Evolutionary conservation across 2,888 invertebrate genomes (phyloP), one percentile per base, ranked within the genome.

Genomic region (Coelogynopora nodosa): DNA sequence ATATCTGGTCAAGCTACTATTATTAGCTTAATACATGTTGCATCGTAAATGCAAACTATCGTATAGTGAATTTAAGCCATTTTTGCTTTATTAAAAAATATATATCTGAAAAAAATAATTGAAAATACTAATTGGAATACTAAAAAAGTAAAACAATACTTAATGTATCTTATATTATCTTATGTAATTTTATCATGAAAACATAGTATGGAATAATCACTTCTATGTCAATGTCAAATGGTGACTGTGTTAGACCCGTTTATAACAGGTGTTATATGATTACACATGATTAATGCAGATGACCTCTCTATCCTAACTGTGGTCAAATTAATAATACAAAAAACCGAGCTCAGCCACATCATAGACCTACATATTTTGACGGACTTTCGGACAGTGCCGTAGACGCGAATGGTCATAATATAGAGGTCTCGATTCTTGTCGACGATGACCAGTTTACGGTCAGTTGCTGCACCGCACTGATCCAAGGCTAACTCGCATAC

Each of bases 401-500:
- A 94, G 5, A 95, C 93, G 87, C 95, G 94, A 0, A 96, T 94
- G 26, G 93, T 90, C 0, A 92, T 92, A 1, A 98, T 93, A 91
- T 95, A 96, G 23, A 98, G 93, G 92, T 98, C 97, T 89, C 95
- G 94, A 90, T 97, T 97, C 89, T 94, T 94, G 92, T 99, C 98
- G 30, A 98, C 93, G 87, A 98, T 93, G 0, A 96, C 96, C 81
- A 98, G 92, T 90, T 95, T 95, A 88, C 98, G 94, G 89, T 96
- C 96, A 49, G 93, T 94, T 0, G 94, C 91, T 0, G 94, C 94
- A 0, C 96, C 97, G 86, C 95, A 94, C 90, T 97, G 95, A 91
- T 96, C 96, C 80, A 98, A 93, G 0, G 95, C 94, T 23, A 98
- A 93, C 90, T 95, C 94, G 0, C 94, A 93, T n/a, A 98, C 94